Conservation (phyloP, 2,888 invertebrate genomes). For the Punctoribates punctum region DNA sequence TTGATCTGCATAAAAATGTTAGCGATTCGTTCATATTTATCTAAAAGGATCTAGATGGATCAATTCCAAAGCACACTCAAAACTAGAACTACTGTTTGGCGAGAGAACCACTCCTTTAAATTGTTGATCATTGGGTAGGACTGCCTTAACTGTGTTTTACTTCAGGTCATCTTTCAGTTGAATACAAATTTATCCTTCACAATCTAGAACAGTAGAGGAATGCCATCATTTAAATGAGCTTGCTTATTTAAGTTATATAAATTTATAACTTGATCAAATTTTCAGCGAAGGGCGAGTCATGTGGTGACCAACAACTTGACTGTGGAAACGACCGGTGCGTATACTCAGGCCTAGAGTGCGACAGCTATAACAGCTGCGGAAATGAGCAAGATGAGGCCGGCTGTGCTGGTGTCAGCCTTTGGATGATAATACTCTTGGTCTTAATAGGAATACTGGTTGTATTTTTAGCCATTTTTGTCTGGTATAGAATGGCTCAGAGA, state of each 20-base stretch:
- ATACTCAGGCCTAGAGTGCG: conserved; percentile 7
- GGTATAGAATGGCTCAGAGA: conserved; percentile 41
- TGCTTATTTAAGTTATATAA: neutral
- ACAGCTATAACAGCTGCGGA: conserved; percentile 39
- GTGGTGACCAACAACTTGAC: conserved; percentile 20
- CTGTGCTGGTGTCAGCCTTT: conserved; percentile 38
- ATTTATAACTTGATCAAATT: neutral
- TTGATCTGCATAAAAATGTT: too few relatives aligned
- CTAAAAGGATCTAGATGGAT: too few relatives aligned
- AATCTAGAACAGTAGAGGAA: too few relatives aligned
- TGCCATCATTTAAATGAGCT: too few relatives aligned
- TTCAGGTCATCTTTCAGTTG: neutral
- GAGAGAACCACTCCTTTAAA: too few relatives aligned
- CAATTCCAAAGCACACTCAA: too few relatives aligned
- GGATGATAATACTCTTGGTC: conserved; percentile 25
- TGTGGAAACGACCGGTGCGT: conserved; percentile 36
- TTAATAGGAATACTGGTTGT: conserved; percentile 36
- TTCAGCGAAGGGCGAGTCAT: neutral
- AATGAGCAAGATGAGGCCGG: conserved; percentile 39
- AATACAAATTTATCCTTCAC: neutral
- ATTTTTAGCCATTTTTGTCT: conserved; percentile 37
- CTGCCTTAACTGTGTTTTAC: neutral
- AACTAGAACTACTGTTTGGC: too few relatives aligned
- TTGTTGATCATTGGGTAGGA: too few relatives aligned
- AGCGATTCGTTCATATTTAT: too few relatives aligned